These are phyloP conservation scores for Oplegnathus fasciatus DNA, from an alignment of 2,113 vertebrate genomes.

Conservation along the genomic window DNA sequence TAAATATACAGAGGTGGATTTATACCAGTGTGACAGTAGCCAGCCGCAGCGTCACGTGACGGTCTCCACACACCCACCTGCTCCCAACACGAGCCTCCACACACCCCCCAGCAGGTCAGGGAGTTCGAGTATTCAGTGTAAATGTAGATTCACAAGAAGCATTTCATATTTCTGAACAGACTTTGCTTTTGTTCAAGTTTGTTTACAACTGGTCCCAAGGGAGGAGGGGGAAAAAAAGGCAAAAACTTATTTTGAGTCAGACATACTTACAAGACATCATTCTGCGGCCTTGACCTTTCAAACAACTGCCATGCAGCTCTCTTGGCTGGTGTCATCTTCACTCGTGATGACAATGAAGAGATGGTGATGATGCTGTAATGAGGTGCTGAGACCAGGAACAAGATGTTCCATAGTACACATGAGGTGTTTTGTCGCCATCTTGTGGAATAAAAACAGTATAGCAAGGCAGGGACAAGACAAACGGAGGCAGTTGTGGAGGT, in stretches of 20 bases:
- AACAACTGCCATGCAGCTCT: background rate
- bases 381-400: conserved; percentile 25
- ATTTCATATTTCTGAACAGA: background rate
- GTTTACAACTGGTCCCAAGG: background rate
- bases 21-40: conserved; percentile 67
- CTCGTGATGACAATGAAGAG: conserved; percentile 19
- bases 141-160: background rate
- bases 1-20: conserved; percentile 66
- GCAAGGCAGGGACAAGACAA: background rate
- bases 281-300: conserved; percentile 38
- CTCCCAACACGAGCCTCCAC: conserved; percentile 36
- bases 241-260: background rate
- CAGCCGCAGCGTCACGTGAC: conserved; percentile 74
- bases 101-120: conserved; percentile 17
- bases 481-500: background rate
- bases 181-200: background rate
- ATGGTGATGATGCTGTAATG: conserved; percentile 21
- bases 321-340: conserved; percentile 3
- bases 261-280: background rate
- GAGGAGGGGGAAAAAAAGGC: accelerated
- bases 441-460: conserved; percentile 12
- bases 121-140: background rate
- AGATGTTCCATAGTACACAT: conserved; percentile 3
- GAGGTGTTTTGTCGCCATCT: conserved; percentile 61
- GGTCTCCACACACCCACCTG: conserved; percentile 71